These are phyloP conservation scores for Drosophila parabipectinata DNA, from an alignment of 1,140 invertebrate genomes.

Conservation along the genomic window DNA sequence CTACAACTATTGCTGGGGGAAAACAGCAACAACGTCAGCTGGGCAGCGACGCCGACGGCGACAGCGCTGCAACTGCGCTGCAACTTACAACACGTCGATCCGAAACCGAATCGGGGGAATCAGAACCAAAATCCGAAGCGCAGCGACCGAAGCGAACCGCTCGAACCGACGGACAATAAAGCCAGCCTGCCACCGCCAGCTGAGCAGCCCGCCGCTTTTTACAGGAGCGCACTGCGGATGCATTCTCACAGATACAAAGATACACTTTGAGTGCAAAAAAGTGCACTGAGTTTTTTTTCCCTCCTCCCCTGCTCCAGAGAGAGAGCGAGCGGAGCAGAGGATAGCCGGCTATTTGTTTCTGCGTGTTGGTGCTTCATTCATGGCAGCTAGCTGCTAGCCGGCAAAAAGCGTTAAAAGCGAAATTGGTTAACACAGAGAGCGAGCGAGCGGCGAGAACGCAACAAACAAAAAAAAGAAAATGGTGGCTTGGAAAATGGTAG, in stretches of 20 bases:
- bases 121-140: slow-evolving; percentile 59
- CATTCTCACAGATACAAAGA: slow-evolving; percentile 24
- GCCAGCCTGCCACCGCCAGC: slow-evolving; percentile 68
- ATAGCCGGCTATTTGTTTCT: slow-evolving; percentile 51
- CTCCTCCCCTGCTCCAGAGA: not conserved
- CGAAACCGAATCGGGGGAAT: slow-evolving; percentile 32
- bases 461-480: slow-evolving; percentile 65
- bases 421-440: slow-evolving; percentile 69
- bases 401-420: slow-evolving; percentile 80
- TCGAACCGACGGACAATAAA: slow-evolving; percentile 81
- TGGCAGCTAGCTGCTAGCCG: slow-evolving; percentile 68
- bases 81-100: slow-evolving; percentile 32
- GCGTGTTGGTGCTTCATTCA: slow-evolving; percentile 72
- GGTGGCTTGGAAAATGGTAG: slow-evolving; percentile 57
- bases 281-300: slow-evolving; percentile 43
- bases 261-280: slow-evolving; percentile 27
- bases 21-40: not conserved
- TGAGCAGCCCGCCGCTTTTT: slow-evolving; percentile 55
- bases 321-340: slow-evolving; percentile 23
- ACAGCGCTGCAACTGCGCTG: slow-evolving; percentile 51
- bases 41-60: slow-evolving; percentile 13
- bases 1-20: not conserved
- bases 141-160: slow-evolving; percentile 78
- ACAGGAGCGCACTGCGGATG: slow-evolving; percentile 17
- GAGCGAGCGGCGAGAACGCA: slow-evolving; percentile 15